phyloP scores from a whole-genome alignment of 1,140 invertebrate genomes.

The Lepidurus couesii region DNA sequence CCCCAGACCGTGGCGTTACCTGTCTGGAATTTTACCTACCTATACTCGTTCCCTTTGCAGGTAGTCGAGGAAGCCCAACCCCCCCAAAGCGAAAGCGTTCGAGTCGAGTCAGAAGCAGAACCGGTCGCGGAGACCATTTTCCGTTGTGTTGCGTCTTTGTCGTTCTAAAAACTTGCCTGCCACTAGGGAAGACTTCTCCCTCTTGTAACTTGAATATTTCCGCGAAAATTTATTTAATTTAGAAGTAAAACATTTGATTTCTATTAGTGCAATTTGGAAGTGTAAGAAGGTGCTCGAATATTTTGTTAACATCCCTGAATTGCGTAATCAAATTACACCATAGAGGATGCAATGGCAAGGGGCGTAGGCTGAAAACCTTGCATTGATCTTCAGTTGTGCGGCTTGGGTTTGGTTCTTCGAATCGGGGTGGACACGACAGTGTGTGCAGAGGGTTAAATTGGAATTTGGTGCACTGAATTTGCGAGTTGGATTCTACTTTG shows the following conservation, averaged over 20 bases:
- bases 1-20: neutral
- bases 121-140: constrained; percentile 6
- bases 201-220: too few relatives aligned
- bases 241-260: too few relatives aligned
- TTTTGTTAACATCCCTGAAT: neutral
- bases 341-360: neutral
- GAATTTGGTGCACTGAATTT: too few relatives aligned
- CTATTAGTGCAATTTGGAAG: too few relatives aligned
- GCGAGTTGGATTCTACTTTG: too few relatives aligned
- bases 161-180: neutral
- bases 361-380: constrained; percentile 12
- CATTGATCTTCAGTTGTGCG: neutral
- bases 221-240: too few relatives aligned
- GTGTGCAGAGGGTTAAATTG: too few relatives aligned
- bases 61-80: neutral
- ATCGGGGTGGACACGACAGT: too few relatives aligned
- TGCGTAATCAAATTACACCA: neutral
- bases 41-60: neutral
- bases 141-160: constrained; percentile 18
- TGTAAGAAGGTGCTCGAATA: too few relatives aligned
- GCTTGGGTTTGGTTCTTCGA: too few relatives aligned
- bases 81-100: neutral
- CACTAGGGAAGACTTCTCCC: neutral
- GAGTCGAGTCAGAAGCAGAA: constrained; percentile 14
- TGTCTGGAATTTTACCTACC: neutral